phyloP scores from a whole-genome alignment of 2,888 invertebrate genomes.

The Prenolepis imparis region DNA sequence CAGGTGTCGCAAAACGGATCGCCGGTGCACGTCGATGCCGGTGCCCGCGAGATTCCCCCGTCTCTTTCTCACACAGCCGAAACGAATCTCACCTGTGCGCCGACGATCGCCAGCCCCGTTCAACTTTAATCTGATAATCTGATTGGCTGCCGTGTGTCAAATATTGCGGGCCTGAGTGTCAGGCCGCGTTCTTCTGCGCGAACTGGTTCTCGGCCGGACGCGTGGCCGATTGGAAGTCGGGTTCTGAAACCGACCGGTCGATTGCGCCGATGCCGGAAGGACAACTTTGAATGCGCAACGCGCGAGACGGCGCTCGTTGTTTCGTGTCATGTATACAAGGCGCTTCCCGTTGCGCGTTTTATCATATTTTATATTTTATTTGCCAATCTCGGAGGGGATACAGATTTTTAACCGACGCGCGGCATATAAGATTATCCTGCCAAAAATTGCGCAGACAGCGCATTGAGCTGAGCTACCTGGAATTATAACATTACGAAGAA shows the following conservation, averaged over 20 bases:
- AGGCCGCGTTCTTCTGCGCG: slow-evolving; percentile 71
- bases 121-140: slow-evolving; percentile 84
- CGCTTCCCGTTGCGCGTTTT: slow-evolving; percentile 2
- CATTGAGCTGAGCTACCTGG: neutral
- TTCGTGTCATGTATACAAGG: slow-evolving; percentile 33
- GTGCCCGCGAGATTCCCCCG: slow-evolving; percentile 29
- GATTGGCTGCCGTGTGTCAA: slow-evolving; percentile 83
- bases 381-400: neutral
- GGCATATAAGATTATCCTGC: neutral
- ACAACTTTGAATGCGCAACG: slow-evolving; percentile 45
- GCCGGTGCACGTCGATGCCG: slow-evolving; percentile 24
- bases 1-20: slow-evolving; percentile 61
- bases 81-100: slow-evolving; percentile 71
- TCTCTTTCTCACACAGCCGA: slow-evolving; percentile 31
- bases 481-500: neutral
- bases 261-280: slow-evolving; percentile 62
- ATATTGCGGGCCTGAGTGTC: slow-evolving; percentile 82
- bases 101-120: slow-evolving; percentile 66
- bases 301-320: slow-evolving; percentile 36
- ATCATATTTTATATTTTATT: slow-evolving; percentile 20
- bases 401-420: neutral
- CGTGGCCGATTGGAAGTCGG: slow-evolving; percentile 72
- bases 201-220: slow-evolving; percentile 77
- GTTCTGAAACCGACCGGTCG: slow-evolving; percentile 63
- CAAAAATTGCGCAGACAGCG: neutral